Percentiles rank a stretch among this genome's conserved stretches.
Evolutionary conservation across 2,113 vertebrate genomes (phyloP).

Genomic region (Acanthochromis polyacanthus): DNA sequence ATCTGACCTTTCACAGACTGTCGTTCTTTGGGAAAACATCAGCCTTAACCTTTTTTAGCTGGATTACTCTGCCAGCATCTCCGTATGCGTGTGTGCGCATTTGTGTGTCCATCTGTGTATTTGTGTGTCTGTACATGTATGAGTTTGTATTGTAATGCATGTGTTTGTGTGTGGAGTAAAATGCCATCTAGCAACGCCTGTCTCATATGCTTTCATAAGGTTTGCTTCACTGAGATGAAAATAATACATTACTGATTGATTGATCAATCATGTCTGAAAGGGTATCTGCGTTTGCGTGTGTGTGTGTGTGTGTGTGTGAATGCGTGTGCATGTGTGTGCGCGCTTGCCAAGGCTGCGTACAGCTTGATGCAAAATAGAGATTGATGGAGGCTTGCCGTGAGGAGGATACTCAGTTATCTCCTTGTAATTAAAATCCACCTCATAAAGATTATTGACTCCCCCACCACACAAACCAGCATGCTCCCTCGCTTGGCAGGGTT

Average conservation of each 20-base stretch:
- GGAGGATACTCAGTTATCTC: conserved; percentile 84
- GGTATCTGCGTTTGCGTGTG: conserved; percentile 46
- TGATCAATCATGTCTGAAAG: conserved; percentile 79
- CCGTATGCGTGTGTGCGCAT: not conserved
- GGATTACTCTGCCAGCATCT: conserved; percentile 75
- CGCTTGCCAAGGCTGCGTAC: conserved; percentile 38
- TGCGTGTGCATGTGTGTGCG: conserved; percentile 1
- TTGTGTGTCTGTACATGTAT: conserved; percentile 21
- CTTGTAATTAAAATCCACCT: conserved; percentile 88
- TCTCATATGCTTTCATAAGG: conserved; percentile 58
- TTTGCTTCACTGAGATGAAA: conserved; percentile 73
- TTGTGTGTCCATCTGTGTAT: conserved; percentile 6
- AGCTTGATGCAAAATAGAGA: conserved; percentile 81
- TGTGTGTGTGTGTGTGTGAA: conserved; percentile 16
- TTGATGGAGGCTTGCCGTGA: conserved; percentile 81
- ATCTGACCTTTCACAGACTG: conserved; percentile 85
- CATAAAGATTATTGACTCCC: conserved; percentile 88
- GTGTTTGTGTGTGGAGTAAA: conserved; percentile 49
- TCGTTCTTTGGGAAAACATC: conserved; percentile 83
- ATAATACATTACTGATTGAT: conserved; percentile 79
- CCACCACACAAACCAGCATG: conserved; percentile 77
- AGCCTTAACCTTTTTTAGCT: conserved; percentile 84
- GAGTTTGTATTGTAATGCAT: conserved; percentile 27
- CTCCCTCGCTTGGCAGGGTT: conserved; percentile 79
- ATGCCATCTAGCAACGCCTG: conserved; percentile 51